phyloP scores from a whole-genome alignment of 2,797 vertebrate species.

The Lutjanus campechanus region DNA sequence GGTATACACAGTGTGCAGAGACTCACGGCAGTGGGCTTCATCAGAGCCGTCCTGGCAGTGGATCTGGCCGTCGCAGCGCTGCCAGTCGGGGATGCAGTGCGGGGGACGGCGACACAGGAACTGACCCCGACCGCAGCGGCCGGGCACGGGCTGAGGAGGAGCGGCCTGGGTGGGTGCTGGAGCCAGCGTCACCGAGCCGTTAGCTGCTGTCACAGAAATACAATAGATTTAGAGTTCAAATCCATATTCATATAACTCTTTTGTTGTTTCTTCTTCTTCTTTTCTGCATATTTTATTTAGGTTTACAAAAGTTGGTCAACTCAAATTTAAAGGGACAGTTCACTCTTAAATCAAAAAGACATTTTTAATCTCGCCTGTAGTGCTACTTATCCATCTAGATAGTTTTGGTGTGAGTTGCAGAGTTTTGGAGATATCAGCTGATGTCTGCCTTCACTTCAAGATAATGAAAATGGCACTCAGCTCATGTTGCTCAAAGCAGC shows the following conservation, averaged over 20 bases:
- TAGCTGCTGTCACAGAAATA: conserved; percentile 54
- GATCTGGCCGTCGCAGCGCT: conserved; percentile 89
- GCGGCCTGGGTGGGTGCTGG: conserved; percentile 63
- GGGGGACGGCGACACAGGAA: conserved; percentile 89
- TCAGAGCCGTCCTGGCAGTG: conserved; percentile 93
- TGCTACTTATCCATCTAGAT: too few relatives aligned
- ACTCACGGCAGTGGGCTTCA: conserved; percentile 93
- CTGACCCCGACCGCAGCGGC: conserved; percentile 88
- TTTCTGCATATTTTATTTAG: background rate
- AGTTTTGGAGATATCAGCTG: too few relatives aligned
- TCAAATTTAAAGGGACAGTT: background rate
- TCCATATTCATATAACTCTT: rapidly evolving
- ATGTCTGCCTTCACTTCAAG: too few relatives aligned
- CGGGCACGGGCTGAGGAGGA: conserved; percentile 55
- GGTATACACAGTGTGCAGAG: background rate
- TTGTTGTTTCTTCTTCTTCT: background rate
- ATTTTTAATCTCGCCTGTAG: too few relatives aligned
- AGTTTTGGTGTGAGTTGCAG: too few relatives aligned
- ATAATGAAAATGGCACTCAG: too few relatives aligned
- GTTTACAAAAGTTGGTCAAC: background rate
- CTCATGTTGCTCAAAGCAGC: too few relatives aligned
- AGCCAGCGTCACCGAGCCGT: conserved; percentile 60
- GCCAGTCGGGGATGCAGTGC: conserved; percentile 94
- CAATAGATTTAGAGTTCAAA: background rate
- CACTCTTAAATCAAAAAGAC: too few relatives aligned